Percentiles rank a stretch among this genome's conserved stretches.
Evolutionary conservation across 2,797 vertebrate genomes (phyloP).

Genomic region (Saxicola maurus): DNA sequence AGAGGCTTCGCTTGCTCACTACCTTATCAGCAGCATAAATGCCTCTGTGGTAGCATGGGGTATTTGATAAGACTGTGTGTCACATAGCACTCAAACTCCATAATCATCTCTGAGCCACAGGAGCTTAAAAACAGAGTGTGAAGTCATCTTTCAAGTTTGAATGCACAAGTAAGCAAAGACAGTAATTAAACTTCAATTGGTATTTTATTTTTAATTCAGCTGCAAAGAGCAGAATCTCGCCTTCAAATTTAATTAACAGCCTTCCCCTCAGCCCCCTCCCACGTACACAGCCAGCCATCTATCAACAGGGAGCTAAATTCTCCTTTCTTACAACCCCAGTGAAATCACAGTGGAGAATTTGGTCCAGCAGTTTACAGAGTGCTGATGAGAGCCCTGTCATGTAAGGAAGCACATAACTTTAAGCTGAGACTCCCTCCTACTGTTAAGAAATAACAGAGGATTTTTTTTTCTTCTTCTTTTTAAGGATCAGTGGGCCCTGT

Average conservation of each 20-base stretch:
- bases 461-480: background rate
- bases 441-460: background rate
- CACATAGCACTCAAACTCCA: constrained; percentile 58
- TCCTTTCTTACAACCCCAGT: background rate
- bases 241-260: constrained; percentile 76
- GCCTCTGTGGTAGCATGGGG: constrained; percentile 36
- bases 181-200: constrained; percentile 78
- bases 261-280: constrained; percentile 42
- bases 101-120: constrained; percentile 67
- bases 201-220: constrained; percentile 75
- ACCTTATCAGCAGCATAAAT: constrained; percentile 46
- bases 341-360: constrained; percentile 5
- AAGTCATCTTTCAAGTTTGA: constrained; percentile 74
- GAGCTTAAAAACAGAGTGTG: constrained; percentile 67
- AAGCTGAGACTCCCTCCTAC: background rate
- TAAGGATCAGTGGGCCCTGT: background rate
- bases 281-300: constrained; percentile 51
- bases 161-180: constrained; percentile 72
- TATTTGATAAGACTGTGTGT: constrained; percentile 59
- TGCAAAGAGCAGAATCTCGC: constrained; percentile 67
- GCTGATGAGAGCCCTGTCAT: background rate
- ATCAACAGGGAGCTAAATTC: constrained; percentile 53
- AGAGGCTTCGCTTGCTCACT: constrained; percentile 24
- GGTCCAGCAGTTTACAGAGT: constrained; percentile 1
- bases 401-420: background rate